Evolutionary conservation across 2,113 vertebrate genomes (phyloP), one percentile per base, ranked within the genome.

Genomic region (Anguilla rostrata): DNA sequence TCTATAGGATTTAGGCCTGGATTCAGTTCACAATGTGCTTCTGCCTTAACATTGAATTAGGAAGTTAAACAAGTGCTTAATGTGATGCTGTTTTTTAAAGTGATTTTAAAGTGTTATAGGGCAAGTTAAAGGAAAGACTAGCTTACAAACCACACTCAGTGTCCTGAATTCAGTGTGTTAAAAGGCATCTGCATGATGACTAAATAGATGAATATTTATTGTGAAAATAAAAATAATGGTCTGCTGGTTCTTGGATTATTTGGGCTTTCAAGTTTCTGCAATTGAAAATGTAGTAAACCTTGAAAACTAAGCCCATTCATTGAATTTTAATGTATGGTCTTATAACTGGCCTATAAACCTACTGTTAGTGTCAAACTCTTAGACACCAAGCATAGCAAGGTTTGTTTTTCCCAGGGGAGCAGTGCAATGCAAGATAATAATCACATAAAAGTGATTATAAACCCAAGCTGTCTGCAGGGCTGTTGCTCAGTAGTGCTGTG

Each of bases 381-480:
- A 75, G 71, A n/a, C n/a, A 34, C 7, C 71, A 75, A 34, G 71
- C 71, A 75, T 34, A 75, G 71, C 29, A 29, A n/a, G 6, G n/a
- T 75, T 7, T 34, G n/a, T 75, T 75, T 75, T 75, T 29, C 71
- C 71, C 71, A 12, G n/a, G n/a, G 71, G n/a, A 75, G 71, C 71
- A 75, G 9, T 71, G 22, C 26, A n/a, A 29, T 34, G 71, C 26
- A 29, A n/a, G 71, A 75, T 75, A 75, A 75, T 75, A 75, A 75
- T 75, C 71, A 75, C 71, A 75, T 75, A 34, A 75, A 75, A 34
- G 71, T 75, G 71, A 75, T 75, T 75, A 75, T 75, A 34, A 34
- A 75, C 71, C 71, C 9, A 26, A 75, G 71, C 71, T 34, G 1
- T 75, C 71, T 75, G 7, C 71, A 34, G 71, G n/a, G 71, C 71